Percentiles rank a stretch among this genome's conserved stretches.
Evolutionary conservation across 2,888 invertebrate species (phyloP).

Genomic region (Tipula confusa): DNA sequence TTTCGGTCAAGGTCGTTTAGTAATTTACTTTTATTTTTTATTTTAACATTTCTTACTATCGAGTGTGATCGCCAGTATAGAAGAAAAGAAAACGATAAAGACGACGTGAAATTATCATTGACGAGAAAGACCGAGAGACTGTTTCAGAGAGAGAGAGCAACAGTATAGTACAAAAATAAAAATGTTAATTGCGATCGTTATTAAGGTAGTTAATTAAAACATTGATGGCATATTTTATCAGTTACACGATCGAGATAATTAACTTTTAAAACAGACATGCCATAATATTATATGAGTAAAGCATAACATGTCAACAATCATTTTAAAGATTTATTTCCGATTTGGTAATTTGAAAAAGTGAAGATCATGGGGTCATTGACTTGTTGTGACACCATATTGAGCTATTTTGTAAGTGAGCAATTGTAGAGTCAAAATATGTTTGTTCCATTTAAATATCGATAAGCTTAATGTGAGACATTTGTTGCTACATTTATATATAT

Average conservation of each 20-base stretch:
- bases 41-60: neutral
- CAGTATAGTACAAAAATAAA: neutral
- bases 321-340: neutral
- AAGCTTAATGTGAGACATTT: too few relatives aligned
- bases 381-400: too few relatives aligned
- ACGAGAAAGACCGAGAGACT: neutral
- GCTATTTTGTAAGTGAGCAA: too few relatives aligned
- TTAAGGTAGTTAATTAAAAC: neutral
- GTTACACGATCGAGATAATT: neutral
- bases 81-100: neutral
- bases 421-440: too few relatives aligned
- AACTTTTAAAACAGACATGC: neutral
- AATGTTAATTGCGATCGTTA: neutral
- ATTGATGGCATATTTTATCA: neutral
- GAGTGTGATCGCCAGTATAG: neutral
- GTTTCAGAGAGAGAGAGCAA: too few relatives aligned
- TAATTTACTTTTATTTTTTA: neutral
- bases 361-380: too few relatives aligned
- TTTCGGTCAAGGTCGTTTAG: conserved; percentile 27
- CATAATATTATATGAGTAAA: too few relatives aligned
- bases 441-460: too few relatives aligned
- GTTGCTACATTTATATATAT: too few relatives aligned
- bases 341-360: too few relatives aligned
- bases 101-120: too few relatives aligned
- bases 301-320: neutral